Evolutionary conservation across 2,888 invertebrate genomes (phyloP).

Genomic region (Chaetogeoica ovagalla): DNA sequence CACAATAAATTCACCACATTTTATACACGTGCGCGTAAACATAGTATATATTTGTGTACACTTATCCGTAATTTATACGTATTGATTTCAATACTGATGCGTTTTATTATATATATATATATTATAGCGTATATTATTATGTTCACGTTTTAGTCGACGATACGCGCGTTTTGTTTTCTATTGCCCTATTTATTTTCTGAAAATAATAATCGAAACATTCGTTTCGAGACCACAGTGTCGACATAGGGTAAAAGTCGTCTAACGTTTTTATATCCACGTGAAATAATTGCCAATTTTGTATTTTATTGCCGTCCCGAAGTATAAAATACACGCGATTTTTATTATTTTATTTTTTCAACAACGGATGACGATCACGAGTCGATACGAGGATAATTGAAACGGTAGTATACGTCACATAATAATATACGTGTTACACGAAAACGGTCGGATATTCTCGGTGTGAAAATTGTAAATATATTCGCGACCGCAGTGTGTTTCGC

Average conservation of each 20-base stretch:
- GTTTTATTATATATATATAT: no score
- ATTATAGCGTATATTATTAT: no score
- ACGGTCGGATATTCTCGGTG: no score
- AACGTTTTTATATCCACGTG: conserved; percentile 21
- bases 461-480: not conserved
- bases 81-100: not conserved
- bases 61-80: not conserved
- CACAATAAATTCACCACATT: not conserved
- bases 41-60: no score
- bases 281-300: conserved; percentile 44
- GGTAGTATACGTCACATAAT: no score
- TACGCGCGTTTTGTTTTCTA: not conserved
- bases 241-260: not conserved
- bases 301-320: conserved; percentile 22
- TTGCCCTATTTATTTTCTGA: not conserved
- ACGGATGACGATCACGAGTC: not conserved
- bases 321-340: conserved; percentile 32
- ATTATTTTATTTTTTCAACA: no score
- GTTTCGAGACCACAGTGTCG: not conserved
- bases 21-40: no score
- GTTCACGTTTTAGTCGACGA: no score
- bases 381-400: no score
- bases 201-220: not conserved
- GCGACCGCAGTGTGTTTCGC: no score
- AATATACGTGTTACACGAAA: no score